Conservation (phyloP, 1,140 invertebrate species). For the Brachionus koreanus region DNA sequence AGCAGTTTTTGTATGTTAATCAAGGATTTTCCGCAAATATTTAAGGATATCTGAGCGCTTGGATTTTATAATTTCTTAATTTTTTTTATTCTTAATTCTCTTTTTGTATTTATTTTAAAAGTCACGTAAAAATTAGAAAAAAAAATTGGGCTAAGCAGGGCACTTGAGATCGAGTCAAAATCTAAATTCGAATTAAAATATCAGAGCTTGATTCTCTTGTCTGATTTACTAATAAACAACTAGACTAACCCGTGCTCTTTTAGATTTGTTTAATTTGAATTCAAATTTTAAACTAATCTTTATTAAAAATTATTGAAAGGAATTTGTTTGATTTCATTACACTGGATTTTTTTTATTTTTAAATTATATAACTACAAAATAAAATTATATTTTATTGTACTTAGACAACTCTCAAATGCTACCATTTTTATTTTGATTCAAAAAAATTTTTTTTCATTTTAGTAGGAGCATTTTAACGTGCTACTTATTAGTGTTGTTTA, state of each 20-base stretch:
- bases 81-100: background rate
- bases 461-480: background rate
- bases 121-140: constrained; percentile 11
- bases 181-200: background rate
- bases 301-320: background rate
- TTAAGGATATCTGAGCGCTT: constrained; percentile 9
- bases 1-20: constrained; percentile 3
- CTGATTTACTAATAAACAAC: constrained; percentile 1
- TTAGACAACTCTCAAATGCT: background rate
- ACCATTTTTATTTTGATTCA: background rate
- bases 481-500: background rate
- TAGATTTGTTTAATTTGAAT: background rate
- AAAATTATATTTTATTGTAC: background rate
- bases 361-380: constrained; percentile 17
- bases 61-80: background rate
- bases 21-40: constrained; percentile 6
- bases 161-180: constrained; percentile 1
- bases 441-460: background rate
- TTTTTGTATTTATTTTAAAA: background rate
- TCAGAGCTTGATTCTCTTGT: constrained; percentile 7
- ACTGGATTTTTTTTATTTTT: background rate
- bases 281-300: background rate
- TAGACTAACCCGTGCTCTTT: constrained; percentile 6
- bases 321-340: constrained; percentile 17
- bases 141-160: constrained; percentile 28